Evolutionary conservation across 2,113 vertebrate genomes (phyloP).

Genomic region (Eolophus roseicapilla): DNA sequence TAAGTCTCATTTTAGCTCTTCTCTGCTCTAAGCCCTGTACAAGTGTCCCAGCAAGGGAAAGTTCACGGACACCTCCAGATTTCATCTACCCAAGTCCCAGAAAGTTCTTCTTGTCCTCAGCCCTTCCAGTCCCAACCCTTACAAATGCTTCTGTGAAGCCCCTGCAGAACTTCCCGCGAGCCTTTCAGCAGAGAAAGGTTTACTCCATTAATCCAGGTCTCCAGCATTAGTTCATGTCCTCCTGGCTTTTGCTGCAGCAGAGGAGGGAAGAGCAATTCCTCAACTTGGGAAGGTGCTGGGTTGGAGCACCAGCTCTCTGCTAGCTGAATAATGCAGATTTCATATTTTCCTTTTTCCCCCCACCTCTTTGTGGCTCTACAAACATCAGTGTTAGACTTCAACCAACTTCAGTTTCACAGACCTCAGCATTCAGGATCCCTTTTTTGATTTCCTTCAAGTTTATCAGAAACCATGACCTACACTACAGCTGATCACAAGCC

Average conservation of each 20-base stretch:
- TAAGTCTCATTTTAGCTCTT: neutral
- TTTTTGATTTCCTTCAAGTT: neutral
- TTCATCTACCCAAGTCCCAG: neutral
- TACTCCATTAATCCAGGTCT: neutral
- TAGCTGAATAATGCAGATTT: neutral
- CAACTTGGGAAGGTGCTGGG: neutral
- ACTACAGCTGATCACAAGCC: neutral
- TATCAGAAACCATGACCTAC: neutral
- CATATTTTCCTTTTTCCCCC: neutral
- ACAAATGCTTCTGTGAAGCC: accelerated
- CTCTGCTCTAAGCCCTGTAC: neutral
- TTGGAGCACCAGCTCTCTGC: neutral
- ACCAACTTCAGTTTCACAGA: neutral
- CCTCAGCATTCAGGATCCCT: neutral
- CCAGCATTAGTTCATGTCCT: neutral
- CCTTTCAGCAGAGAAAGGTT: neutral
- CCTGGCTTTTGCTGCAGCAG: neutral
- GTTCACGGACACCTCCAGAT: neutral
- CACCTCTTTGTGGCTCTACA: neutral
- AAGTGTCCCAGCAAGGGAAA: neutral
- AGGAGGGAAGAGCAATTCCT: neutral
- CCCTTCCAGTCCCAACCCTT: neutral
- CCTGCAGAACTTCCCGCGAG: neutral
- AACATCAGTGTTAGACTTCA: neutral
- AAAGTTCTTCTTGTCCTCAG: neutral